Base-by-base conservation (phyloP, 2,888 invertebrate genomes). In the Trachelus iudaicus region DNA sequence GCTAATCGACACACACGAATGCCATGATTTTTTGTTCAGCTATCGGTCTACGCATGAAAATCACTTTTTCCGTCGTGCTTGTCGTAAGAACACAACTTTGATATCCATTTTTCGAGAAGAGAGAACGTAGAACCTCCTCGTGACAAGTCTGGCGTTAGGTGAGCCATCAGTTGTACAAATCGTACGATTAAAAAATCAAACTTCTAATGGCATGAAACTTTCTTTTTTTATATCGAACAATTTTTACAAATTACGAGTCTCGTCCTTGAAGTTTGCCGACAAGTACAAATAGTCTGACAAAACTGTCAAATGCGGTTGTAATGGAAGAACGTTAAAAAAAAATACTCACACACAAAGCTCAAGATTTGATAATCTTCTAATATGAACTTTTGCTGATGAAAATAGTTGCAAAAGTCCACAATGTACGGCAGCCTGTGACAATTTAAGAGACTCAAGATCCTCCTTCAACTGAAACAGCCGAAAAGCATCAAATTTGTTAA, bases 371-470 rank as follows among this genome's bases (percentile, higher is more conserved):
- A 56, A 23, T 23, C 9, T 23, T 56, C 23, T 56, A 56, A 56
- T 23, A 23, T 6, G 23, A 56, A 87, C 83, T 6, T 13, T 71
- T 1, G 87, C 79, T 12, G 75, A 75, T 12, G 74, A 80, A 3
- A 76, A 68, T n/a, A 87, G 35, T 30, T 87, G 87, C 1, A 82
- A 31, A 69, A 87, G 71, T 1, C 83, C 86, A 1, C 23, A 56
- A 23, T 77, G 80, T 23, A 83, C 80, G 23, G 78, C 76, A 0
- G 33, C 73, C 3, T 34, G 69, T 1, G 84, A 78, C 11, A 86
- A 69, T 3, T 83, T 83, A 11, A 80, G 76, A 12, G 73, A 68
- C 40, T 81, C 75, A n/a, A 87, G 79, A 11, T 81, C 74, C 12
- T 35, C 40, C 75, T 81, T 85, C 73, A 87, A 31, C 87, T 87